Conservation (phyloP, 2,888 invertebrate species). For the Rhagophthalmus giganteus region DNA sequence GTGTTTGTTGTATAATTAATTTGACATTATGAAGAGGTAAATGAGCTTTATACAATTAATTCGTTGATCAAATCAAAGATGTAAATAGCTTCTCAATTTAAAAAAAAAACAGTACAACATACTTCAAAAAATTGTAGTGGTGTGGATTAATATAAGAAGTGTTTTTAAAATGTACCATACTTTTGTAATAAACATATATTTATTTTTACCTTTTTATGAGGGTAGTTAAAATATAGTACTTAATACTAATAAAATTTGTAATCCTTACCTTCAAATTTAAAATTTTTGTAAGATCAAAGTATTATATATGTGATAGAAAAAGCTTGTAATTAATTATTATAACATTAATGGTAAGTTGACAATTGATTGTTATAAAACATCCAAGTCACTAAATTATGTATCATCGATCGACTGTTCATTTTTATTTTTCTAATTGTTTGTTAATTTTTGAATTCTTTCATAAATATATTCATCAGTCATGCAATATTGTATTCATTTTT, state of each 20-base stretch:
- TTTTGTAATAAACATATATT: conserved; percentile 21
- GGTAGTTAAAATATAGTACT: conserved; percentile 15
- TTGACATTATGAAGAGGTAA: conserved; percentile 1
- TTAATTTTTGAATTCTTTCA: conserved; percentile 19
- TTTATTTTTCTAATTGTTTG: conserved; percentile 17
- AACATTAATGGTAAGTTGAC: neutral
- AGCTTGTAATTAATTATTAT: conserved; percentile 11
- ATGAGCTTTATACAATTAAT: neutral
- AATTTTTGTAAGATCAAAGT: conserved; percentile 13
- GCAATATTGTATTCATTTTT: neutral
- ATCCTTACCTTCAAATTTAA: conserved; percentile 12
- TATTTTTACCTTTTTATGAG: conserved; percentile 15
- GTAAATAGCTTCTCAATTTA: conserved; percentile 10
- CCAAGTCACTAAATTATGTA: conserved; percentile 1
- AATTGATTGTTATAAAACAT: neutral
- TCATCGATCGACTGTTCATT: conserved; percentile 11
- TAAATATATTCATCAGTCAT: conserved; percentile 7
- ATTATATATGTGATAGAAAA: conserved; percentile 25
- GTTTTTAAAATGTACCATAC: conserved; percentile 17
- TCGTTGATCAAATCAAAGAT: conserved; percentile 6
- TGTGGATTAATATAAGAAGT: conserved; percentile 14
- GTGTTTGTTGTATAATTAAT: conserved; percentile 7
- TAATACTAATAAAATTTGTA: conserved; percentile 17
- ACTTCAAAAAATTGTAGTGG: conserved; percentile 10
- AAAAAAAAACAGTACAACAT: conserved; percentile 16